Base-by-base conservation (phyloP, 92 coral and sea anemone genomes). In the Epizoanthus rinbou region DNA sequence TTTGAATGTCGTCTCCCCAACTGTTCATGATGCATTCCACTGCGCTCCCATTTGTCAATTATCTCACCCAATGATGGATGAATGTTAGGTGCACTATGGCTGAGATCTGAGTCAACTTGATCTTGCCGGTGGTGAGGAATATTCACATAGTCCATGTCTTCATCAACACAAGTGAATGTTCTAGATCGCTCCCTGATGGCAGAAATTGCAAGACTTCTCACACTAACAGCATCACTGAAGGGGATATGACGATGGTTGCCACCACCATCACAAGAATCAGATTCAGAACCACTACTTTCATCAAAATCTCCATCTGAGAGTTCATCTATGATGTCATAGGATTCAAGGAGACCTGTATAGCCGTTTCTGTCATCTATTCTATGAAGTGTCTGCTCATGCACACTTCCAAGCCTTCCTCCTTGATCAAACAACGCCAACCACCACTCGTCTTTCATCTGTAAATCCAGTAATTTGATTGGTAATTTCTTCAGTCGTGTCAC, bases 401-500 rank as follows among this genome's bases (percentile, higher is more conserved):
- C 66, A 45, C 85, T 80, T 5, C 83, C 69, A 28, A 80, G 87
- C 45, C 81, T 80, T 11, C 57, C 80, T 25, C 96, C 81, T 74
- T 88, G 95, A 10, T 97, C 99, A 83, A 97, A 97, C 64, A 97
- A 82, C 66, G 84, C 93, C 63, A 94, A 81, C 99, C 99, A 97
- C 99, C 99, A 97, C 80, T 97, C 99, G 52, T 94, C 95, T 71
- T 92, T 97, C 99, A 97, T 94, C 28, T 82, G 94, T n/a, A 97
- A 83, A 57, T 97, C 89, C 69, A 97, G 81, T 79, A 92, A 84
- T 52, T 89, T 90, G 8, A 97, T 97, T 10, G 99, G 99, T 3
- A 94, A 86, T 74, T 87, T 88, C 76, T 84, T 80, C 28, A 97
- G 91, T 67, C 94, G 64, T 57, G 85, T 89, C 10, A 97, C 89